phyloP scores from a whole-genome alignment of 2,797 vertebrate genomes.

The Propithecus deckenii region DNA sequence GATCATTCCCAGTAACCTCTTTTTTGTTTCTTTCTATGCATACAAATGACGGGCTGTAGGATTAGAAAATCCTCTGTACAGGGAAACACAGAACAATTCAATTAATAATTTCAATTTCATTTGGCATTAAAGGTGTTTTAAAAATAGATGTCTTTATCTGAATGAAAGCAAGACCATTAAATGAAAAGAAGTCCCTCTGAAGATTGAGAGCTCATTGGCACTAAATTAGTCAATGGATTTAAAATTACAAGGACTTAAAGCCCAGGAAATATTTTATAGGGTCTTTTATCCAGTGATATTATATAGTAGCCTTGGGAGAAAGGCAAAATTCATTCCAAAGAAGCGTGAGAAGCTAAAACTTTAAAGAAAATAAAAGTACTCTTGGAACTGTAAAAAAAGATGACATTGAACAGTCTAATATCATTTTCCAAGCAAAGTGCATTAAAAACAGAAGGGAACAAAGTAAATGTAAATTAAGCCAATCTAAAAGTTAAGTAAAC shows the following conservation, averaged over 20 bases:
- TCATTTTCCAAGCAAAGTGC: conserved; percentile 41
- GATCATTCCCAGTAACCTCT: conserved; percentile 47
- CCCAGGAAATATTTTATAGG: conserved; percentile 43
- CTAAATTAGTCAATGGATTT: conserved; percentile 73
- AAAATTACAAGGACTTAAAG: conserved; percentile 66
- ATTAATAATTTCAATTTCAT: conserved; percentile 76
- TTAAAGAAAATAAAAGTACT: not conserved
- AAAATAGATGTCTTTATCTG: conserved; percentile 75
- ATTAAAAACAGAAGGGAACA: conserved; percentile 54
- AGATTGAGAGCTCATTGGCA: conserved; percentile 55
- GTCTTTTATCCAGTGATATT: conserved; percentile 61
- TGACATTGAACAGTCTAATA: conserved; percentile 41
- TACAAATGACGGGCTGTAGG: conserved; percentile 13
- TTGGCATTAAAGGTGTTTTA: conserved; percentile 65
- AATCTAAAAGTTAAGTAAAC: conserved; percentile 64
- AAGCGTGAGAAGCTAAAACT: conserved; percentile 12
- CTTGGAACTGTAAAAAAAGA: conserved; percentile 22
- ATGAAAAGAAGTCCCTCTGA: conserved; percentile 70
- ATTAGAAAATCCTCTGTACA: conserved; percentile 54
- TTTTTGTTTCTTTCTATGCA: conserved; percentile 34
- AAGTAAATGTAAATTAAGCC: conserved; percentile 55
- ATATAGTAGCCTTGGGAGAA: conserved; percentile 26
- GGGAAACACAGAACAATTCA: conserved; percentile 64
- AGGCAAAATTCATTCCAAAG: conserved; percentile 63
- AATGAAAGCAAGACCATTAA: conserved; percentile 71